Evolutionary conservation across 2,888 invertebrate genomes (phyloP), one percentile per base, ranked within the genome.

Genomic region (Drosophila anceps): DNA sequence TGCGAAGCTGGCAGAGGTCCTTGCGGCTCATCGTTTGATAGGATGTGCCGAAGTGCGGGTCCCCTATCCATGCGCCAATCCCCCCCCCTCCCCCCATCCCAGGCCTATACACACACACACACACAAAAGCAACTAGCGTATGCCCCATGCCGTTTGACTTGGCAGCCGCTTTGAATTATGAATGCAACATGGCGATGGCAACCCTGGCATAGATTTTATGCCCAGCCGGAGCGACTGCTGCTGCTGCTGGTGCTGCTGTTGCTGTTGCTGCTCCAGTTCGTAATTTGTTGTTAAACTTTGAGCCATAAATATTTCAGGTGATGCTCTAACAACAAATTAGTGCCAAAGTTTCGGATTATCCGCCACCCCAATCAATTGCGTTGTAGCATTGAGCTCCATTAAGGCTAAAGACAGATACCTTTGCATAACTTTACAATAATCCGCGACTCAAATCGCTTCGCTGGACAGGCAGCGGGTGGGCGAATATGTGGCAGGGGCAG

Each of bases 121-220:
- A 65, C 61, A 65, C 60, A 70, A 75, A 29, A 8, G 65, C 41
- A 66, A 73, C 61, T 70, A 62, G 61, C 69, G 60, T 51, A 39
- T 70, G 35, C 41, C 53, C 43, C 37, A 35, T 57, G 66, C 68
- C 65, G 37, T 39, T 39, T 35, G 35, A 13, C 31, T 18, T 46
- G 20, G 51, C 43, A 57, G 51, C 24, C 27, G 31, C 76, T 69
- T 62, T 86, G 79, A 88, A 86, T 86, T 86, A 86, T 86, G 88
- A 86, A 88, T 81, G 81, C 70, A 79, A 62, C 73, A 69, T 65
- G 59, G 53, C 41, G 53, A 61, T 57, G 71, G 70, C 80, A 76
- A 54, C 78, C 76, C 72, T 80, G 80, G 80, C 80, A 80, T 81
- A 80, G 80, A 80, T 80, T 80, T 80, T 68, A 81, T 80, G 64